A percentile compares a stretch with the other conserved stretches of the same genome.
Evolutionary conservation across 2,888 invertebrate genomes (phyloP).

Genomic region (Colostygia pectinataria): DNA sequence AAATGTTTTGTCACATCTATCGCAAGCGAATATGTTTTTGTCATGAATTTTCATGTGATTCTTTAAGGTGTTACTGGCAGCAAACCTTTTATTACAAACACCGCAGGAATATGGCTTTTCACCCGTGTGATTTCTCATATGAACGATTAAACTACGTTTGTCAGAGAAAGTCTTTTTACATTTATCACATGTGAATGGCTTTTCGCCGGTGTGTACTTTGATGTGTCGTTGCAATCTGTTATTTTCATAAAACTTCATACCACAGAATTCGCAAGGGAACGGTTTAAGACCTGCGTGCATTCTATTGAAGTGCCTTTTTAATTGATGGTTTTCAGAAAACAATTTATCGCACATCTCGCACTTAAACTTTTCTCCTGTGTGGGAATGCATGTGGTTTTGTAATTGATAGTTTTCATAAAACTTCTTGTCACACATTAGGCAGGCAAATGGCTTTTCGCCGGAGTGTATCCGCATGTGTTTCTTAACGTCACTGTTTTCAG

Average conservation of each 20-base stretch:
- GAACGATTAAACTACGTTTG: constrained; percentile 3
- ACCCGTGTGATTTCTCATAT: constrained; percentile 14
- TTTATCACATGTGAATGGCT: constrained; percentile 13
- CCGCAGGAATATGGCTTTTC: no score
- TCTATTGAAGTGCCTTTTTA: constrained; percentile 15
- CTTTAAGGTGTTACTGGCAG: constrained; percentile 13
- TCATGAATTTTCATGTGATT: constrained; percentile 13
- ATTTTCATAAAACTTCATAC: constrained; percentile 1
- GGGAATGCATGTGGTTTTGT: constrained; percentile 15
- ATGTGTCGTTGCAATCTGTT: constrained; percentile 12
- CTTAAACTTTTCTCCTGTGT: constrained; percentile 3
- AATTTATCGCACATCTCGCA: constrained; percentile 15
- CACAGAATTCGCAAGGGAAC: constrained; percentile 6
- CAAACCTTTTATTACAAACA: constrained; percentile 16
- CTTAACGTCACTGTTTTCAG: constrained; percentile 6
- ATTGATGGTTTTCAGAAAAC: constrained; percentile 11
- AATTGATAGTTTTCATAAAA: constrained; percentile 20
- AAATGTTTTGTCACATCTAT: constrained; percentile 18
- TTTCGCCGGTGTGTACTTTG: constrained; percentile 11
- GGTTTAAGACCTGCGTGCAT: constrained; percentile 9
- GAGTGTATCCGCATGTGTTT: constrained; percentile 8
- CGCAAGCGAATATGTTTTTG: constrained; percentile 14
- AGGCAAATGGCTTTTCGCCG: constrained; percentile 11
- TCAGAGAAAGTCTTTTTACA: constrained; percentile 13
- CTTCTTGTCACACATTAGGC: constrained; percentile 16